Evolutionary conservation across 2,113 vertebrate genomes (phyloP), one percentile per base, ranked within the genome.

Genomic region (Pipa parva): DNA sequence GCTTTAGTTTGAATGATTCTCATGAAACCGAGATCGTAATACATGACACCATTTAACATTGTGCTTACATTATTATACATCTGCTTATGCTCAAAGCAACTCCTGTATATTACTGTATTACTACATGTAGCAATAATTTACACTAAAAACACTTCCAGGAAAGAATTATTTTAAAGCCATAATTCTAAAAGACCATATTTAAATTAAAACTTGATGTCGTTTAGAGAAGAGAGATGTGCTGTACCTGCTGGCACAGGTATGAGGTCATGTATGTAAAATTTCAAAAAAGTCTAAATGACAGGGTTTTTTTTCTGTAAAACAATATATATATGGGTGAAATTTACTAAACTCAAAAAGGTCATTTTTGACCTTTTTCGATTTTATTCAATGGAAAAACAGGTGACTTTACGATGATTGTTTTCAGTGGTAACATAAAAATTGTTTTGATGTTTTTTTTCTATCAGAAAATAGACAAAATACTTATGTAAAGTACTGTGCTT

Each of bases 61-160:
- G 7, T 46, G 42, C 18, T 46, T 46, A 46, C 42, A 46, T 46
- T 46, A 46, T 46, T 46, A n/a, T 46, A 46, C 42, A 46, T 46
- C 42, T 46, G 42, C 42, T 46, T 46, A 46, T 20, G 42, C 18
- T 46, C 42, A 10, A 46, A 46, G 7, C 18, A 17, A 46, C 42
- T 46, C 7, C 4, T 46, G 42, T 46, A 46, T 46, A 46, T 46
- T 46, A 46, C 18, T 46, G 18, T 46, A 46, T 46, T 46, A 46
- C 18, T 46, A 46, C 42, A 18, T 5, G 42, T 5, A 10, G 42
- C 42, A 10, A 18, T 46, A 10, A 46, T 46, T 18, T 46, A 20
- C 18, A 18, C 18, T 20, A 3, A 46, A 46, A 46, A 46, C 42
- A 46, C 42, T 46, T 46, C 42, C 4, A 46, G 42, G 18, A 6